Evolutionary conservation across 2,113 vertebrate genomes (phyloP).

Genomic region (Gadus chalcogrammus): DNA sequence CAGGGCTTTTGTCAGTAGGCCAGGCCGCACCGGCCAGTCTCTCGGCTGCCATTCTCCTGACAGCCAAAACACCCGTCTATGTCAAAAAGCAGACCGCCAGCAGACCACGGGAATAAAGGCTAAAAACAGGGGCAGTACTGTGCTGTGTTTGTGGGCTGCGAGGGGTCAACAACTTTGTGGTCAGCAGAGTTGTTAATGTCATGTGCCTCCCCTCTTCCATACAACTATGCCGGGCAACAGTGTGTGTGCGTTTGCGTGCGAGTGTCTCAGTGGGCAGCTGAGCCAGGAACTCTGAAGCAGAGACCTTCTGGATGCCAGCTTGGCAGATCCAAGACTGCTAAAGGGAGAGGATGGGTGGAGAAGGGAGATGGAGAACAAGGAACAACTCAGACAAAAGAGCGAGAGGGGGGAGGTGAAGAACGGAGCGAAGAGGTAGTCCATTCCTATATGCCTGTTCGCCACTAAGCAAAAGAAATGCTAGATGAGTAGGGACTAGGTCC

Average conservation of each 20-base stretch:
- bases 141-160: constrained; percentile 15
- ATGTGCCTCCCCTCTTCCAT: constrained; percentile 3
- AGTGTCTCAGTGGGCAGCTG: constrained; percentile 23
- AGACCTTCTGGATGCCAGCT: constrained; percentile 16
- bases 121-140: constrained; percentile 36
- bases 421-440: neutral
- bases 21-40: neutral
- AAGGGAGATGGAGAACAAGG: constrained; percentile 1
- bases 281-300: constrained; percentile 19
- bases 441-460: neutral
- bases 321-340: constrained; percentile 11
- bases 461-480: neutral
- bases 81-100: constrained; percentile 26
- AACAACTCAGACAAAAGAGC: constrained; percentile 1
- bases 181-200: constrained; percentile 54
- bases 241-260: neutral
- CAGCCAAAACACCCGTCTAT: constrained; percentile 12
- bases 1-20: constrained; percentile 10
- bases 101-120: constrained; percentile 32
- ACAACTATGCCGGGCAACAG: neutral
- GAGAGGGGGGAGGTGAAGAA: neutral
- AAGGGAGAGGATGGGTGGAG: constrained; percentile 11
- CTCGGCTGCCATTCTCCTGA: constrained; percentile 19
- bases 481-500: no score
- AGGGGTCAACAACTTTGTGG: constrained; percentile 25